Percentiles rank a stretch among this genome's conserved stretches.
Conservation (phyloP, 2,888 invertebrate species). For the Hetaerina titia region DNA sequence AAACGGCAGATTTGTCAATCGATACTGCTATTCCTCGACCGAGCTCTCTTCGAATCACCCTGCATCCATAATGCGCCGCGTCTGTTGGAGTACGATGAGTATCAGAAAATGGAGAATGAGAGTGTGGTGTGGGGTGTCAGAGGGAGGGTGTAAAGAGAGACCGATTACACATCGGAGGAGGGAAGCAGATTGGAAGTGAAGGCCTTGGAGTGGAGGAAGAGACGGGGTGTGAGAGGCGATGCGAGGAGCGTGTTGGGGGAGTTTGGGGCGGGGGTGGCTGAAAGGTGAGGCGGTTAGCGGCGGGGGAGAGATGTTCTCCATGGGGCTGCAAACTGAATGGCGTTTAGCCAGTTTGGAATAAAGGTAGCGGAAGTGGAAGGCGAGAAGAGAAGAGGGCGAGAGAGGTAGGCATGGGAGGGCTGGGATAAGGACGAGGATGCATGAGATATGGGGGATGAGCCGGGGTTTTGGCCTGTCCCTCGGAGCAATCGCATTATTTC, state of each 20-base stretch:
- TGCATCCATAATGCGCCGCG: too few species aligned
- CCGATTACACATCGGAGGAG: too few species aligned
- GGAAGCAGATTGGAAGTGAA: neutral
- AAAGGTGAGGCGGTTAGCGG: too few species aligned
- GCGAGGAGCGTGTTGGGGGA: neutral
- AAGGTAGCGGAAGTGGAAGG: neutral
- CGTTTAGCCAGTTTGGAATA: constrained; percentile 32
- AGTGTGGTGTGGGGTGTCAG: too few species aligned
- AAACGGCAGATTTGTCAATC: too few species aligned
- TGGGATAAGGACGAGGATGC: neutral
- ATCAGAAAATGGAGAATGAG: too few species aligned
- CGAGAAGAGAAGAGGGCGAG: neutral
- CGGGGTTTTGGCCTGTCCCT: neutral
- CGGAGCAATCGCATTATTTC: constrained; percentile 62
- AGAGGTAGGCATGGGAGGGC: neutral
- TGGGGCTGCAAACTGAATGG: constrained; percentile 25
- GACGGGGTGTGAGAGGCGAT: neutral
- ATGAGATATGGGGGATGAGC: neutral
- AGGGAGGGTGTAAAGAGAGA: too few species aligned
- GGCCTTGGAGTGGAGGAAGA: neutral
- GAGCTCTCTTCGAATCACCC: too few species aligned
- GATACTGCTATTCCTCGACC: too few species aligned
- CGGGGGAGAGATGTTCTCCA: neutral
- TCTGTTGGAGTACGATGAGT: too few species aligned
- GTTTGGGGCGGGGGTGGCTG: neutral